These are phyloP conservation scores for Rhinolophus sinicus DNA, from an alignment of 2,113 vertebrate species.

Conservation along the genomic window DNA sequence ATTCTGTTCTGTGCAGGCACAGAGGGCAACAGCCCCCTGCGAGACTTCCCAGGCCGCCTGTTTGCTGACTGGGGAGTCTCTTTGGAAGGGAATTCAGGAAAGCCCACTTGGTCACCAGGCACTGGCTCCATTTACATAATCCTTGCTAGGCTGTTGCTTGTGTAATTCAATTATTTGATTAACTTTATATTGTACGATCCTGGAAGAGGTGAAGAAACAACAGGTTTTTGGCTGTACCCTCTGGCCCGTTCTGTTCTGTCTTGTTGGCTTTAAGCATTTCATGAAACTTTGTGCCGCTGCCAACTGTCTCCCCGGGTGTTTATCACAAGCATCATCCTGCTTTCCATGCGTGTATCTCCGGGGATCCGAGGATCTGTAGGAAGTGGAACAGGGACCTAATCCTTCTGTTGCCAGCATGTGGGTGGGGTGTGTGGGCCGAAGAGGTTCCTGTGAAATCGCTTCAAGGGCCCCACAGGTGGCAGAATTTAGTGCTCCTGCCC, in stretches of 20 bases:
- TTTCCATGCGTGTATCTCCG: not conserved
- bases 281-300: slow-evolving; percentile 59
- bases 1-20: not conserved
- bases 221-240: not conserved
- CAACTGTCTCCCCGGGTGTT: slow-evolving; percentile 62
- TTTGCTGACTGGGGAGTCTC: not conserved
- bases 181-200: slow-evolving; percentile 14
- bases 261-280: slow-evolving; percentile 43
- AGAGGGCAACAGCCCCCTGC: not conserved
- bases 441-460: slow-evolving; percentile 46
- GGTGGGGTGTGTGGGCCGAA: not conserved
- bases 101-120: not conserved
- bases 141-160: not conserved
- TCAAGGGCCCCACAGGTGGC: not conserved
- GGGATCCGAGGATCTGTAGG: not conserved
- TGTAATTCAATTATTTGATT: not conserved
- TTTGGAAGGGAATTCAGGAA: not conserved
- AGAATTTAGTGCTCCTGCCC: not conserved
- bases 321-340: not conserved
- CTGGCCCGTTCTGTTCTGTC: slow-evolving; percentile 49
- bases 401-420: not conserved
- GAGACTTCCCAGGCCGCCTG: accelerated
- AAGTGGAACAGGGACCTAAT: not conserved
- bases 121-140: not conserved
- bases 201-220: not conserved